Conservation (phyloP, 37 sponge, comb jelly and placozoan species). For the Ephydatia muelleri region DNA sequence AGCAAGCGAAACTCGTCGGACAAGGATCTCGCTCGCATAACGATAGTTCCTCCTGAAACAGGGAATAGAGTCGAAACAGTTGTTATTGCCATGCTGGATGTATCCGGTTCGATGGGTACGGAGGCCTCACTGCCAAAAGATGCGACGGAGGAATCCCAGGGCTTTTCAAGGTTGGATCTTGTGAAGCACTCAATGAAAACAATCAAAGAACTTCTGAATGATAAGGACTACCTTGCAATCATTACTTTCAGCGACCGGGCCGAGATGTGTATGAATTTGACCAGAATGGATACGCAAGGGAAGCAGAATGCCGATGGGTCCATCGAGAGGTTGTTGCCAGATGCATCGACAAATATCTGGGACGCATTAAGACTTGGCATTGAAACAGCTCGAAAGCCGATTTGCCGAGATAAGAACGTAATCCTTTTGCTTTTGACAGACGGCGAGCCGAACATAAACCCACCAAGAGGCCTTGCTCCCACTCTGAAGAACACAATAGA, state of each 20-base stretch:
- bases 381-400: background rate
- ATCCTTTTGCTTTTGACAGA: background rate
- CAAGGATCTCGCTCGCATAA: background rate
- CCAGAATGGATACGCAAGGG: background rate
- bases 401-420: background rate
- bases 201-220: background rate
- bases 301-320: background rate
- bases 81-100: background rate
- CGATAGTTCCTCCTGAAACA: background rate
- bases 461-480: background rate
- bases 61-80: background rate
- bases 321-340: background rate
- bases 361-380: background rate
- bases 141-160: background rate
- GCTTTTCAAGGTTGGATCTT: background rate
- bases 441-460: background rate
- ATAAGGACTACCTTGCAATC: background rate
- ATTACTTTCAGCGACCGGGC: background rate
- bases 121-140: background rate
- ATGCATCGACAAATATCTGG: background rate
- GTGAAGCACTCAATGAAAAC: background rate
- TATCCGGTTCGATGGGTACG: background rate
- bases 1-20: background rate
- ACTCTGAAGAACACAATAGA: background rate
- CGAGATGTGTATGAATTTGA: background rate